These are phyloP conservation scores for Pardalotus punctatus DNA, from an alignment of 2,113 vertebrate species.

Conservation along the genomic window DNA sequence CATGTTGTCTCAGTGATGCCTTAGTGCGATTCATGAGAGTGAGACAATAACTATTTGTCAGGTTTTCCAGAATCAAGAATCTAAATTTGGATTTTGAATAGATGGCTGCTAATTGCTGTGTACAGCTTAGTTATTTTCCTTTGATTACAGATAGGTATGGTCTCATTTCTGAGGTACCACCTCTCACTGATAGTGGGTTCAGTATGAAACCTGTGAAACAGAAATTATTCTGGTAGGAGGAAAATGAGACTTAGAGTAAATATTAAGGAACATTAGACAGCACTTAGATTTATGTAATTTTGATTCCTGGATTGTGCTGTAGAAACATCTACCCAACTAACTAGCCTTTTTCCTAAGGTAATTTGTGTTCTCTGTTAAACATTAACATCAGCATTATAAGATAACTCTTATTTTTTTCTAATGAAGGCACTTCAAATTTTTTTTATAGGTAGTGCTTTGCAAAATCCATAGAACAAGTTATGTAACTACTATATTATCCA, in stretches of 20 bases:
- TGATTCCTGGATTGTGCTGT: not conserved
- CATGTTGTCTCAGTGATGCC: not conserved
- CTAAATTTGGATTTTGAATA: not conserved
- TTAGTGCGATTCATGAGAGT: not conserved
- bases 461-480: not conserved
- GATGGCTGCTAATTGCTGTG: not conserved
- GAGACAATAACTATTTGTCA: not conserved
- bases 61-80: not conserved
- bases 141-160: not conserved
- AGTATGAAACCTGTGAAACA: not conserved
- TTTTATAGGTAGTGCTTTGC: not conserved
- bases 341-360: not conserved
- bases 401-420: constrained; percentile 35
- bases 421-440: not conserved
- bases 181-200: not conserved
- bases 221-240: not conserved
- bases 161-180: not conserved
- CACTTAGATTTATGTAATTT: not conserved
- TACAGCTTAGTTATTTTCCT: not conserved
- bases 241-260: not conserved
- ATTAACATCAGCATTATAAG: not conserved
- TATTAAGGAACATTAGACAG: not conserved
- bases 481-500: not conserved
- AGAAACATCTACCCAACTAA: not conserved
- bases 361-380: not conserved